A percentile compares a stretch with the other conserved stretches of the same genome.
phyloP scores from a whole-genome alignment of 2,797 vertebrate genomes.

The Mycteria americana region DNA sequence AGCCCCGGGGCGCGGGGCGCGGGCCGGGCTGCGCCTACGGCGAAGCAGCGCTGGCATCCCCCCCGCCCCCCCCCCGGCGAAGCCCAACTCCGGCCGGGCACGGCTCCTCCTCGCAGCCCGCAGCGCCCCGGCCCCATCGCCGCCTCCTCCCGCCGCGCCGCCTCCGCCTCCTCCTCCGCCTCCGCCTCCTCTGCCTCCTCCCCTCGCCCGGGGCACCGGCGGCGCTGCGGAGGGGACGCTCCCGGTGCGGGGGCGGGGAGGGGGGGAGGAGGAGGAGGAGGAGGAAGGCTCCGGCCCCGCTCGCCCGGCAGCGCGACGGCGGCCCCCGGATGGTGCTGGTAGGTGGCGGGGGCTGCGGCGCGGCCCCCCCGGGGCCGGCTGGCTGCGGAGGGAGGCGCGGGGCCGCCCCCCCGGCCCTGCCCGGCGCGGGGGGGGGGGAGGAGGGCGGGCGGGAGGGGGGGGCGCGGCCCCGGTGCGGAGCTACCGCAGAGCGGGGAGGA shows the following conservation, averaged over 20 bases:
- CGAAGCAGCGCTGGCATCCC: neutral
- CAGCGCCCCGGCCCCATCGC: neutral
- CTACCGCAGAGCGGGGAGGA: conserved; percentile 3
- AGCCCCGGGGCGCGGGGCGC: too few species aligned
- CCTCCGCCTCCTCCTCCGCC: neutral
- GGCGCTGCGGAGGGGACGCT: neutral
- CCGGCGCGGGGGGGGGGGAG: neutral
- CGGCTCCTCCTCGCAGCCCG: conserved; percentile 19
- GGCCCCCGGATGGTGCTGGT: neutral
- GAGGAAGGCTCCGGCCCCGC: neutral
- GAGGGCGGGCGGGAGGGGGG: neutral
- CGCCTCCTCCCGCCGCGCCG: neutral
- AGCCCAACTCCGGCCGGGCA: conserved; percentile 8
- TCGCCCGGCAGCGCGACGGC: neutral
- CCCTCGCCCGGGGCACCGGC: conserved; percentile 12
- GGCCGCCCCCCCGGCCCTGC: neutral
- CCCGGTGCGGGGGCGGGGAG: neutral
- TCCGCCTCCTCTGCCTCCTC: neutral
- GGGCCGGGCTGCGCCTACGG: neutral
- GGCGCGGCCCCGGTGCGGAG: neutral
- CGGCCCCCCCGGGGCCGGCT: neutral
- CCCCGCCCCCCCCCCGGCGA: neutral
- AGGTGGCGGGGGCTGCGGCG: conserved; percentile 13
- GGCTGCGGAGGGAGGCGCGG: neutral
- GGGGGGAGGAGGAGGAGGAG: neutral